phyloP scores from a whole-genome alignment of 2,888 invertebrate species.

The Muscina levida region DNA sequence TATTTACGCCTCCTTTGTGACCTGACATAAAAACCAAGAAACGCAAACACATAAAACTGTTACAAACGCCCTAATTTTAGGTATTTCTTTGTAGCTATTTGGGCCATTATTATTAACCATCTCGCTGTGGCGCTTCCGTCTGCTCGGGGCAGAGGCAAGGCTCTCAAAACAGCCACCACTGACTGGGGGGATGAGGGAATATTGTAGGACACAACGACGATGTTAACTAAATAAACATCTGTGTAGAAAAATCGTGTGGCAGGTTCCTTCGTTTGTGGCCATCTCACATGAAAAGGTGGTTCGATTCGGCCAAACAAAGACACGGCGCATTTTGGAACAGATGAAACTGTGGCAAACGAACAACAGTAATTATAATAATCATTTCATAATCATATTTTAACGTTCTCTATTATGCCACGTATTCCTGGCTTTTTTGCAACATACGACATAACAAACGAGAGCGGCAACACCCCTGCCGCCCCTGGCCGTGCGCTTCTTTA shows the following conservation, averaged over 20 bases:
- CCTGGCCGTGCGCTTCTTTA: constrained; percentile 26
- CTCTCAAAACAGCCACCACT: no score
- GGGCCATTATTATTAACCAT: constrained; percentile 74
- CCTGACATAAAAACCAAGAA: constrained; percentile 11
- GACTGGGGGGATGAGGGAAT: constrained; percentile 29
- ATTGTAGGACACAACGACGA: constrained; percentile 68
- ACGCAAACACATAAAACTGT: constrained; percentile 55
- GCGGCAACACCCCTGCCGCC: constrained; percentile 51
- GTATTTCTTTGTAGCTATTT: constrained; percentile 42
- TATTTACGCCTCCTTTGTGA: constrained; percentile 70
- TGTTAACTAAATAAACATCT: constrained; percentile 75
- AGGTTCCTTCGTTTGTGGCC: constrained; percentile 8
- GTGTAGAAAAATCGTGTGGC: constrained; percentile 69
- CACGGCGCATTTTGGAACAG: constrained; percentile 36
- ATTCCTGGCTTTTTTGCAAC: constrained; percentile 51
- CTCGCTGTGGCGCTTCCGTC: constrained; percentile 68
- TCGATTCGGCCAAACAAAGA: constrained; percentile 31
- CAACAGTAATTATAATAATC: constrained; percentile 76
- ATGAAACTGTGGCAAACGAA: constrained; percentile 64
- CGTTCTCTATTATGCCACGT: constrained; percentile 39
- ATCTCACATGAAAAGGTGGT: constrained; percentile 52
- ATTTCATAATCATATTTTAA: constrained; percentile 77
- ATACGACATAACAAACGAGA: constrained; percentile 64
- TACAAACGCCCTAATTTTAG: constrained; percentile 73
- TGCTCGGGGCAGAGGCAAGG: constrained; percentile 11